phyloP scores from a whole-genome alignment of 2,113 vertebrate genomes.

The Empidonax traillii region DNA sequence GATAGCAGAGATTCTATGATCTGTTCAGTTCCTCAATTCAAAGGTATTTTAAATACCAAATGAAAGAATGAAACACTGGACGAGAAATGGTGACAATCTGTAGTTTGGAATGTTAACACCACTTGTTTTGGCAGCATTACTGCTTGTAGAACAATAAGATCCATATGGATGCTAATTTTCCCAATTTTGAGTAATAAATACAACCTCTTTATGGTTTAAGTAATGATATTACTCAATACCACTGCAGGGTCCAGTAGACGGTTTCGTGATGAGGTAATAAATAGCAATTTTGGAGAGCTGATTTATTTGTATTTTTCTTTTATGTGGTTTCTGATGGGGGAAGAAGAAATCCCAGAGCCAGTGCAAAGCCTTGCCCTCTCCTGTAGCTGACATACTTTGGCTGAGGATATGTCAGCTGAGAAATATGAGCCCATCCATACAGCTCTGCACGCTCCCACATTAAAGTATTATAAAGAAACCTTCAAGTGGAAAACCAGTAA shows the following conservation, averaged over 20 bases:
- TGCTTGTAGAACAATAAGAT: slow-evolving; percentile 61
- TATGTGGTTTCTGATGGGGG: slow-evolving; percentile 54
- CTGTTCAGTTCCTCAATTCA: slow-evolving; percentile 11
- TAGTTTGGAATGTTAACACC: slow-evolving; percentile 63
- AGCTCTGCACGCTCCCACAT: slow-evolving; percentile 48
- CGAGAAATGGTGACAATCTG: slow-evolving; percentile 42
- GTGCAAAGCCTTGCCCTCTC: slow-evolving; percentile 56
- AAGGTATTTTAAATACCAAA: slow-evolving; percentile 54
- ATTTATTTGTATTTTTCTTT: slow-evolving; percentile 65
- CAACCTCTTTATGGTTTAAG: slow-evolving; percentile 53
- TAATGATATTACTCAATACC: slow-evolving; percentile 62
- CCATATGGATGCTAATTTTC: slow-evolving; percentile 67
- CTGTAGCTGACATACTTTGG: slow-evolving; percentile 64
- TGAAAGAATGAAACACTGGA: slow-evolving; percentile 34
- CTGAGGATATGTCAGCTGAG: slow-evolving; percentile 62
- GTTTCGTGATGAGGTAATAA: slow-evolving; percentile 65
- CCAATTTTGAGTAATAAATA: slow-evolving; percentile 57
- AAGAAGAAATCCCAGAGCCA: slow-evolving; percentile 56
- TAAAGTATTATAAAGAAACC: slow-evolving; percentile 47
- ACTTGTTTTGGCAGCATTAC: slow-evolving; percentile 54
- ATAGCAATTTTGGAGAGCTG: slow-evolving; percentile 53
- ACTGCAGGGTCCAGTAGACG: slow-evolving; percentile 51
- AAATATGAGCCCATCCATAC: slow-evolving; percentile 59
- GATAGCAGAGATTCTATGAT: slow-evolving; percentile 38
- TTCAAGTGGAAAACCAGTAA: slow-evolving; percentile 66